Conservation (phyloP, 1,140 invertebrate species). For the Heliconius eleuchia region DNA sequence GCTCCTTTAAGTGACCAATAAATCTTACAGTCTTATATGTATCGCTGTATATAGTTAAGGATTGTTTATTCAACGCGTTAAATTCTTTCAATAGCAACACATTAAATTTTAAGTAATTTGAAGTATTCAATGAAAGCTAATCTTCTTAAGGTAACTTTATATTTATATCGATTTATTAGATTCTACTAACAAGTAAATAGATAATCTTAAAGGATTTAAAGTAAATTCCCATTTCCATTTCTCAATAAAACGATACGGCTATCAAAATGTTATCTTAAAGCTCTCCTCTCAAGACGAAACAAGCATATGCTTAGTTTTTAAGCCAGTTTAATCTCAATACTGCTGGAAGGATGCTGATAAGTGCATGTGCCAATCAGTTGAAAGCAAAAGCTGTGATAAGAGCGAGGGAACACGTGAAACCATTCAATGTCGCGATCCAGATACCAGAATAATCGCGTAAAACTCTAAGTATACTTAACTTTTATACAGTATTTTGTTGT, state of each 20-base stretch:
- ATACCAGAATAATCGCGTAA: slow-evolving; percentile 25
- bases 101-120: not conserved
- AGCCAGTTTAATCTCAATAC: slow-evolving; percentile 32
- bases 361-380: slow-evolving; percentile 35
- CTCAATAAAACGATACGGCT: slow-evolving; percentile 6
- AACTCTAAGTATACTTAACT: slow-evolving; percentile 15
- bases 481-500: not conserved
- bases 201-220: not conserved
- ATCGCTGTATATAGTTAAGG: not conserved
- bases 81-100: not conserved
- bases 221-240: not conserved
- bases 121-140: not conserved
- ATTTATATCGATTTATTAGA: not conserved
- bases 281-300: slow-evolving; percentile 13
- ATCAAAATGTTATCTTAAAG: slow-evolving; percentile 18
- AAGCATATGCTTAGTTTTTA: slow-evolving; percentile 32
- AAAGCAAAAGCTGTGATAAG: slow-evolving; percentile 31
- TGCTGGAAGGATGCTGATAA: slow-evolving; percentile 31
- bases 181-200: not conserved
- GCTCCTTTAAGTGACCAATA: slow-evolving; percentile 43
- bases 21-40: slow-evolving; percentile 35
- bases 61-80: slow-evolving; percentile 13
- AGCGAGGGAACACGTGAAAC: slow-evolving; percentile 27
- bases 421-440: slow-evolving; percentile 28
- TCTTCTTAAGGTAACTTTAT: not conserved